Evolutionary conservation across 2,888 invertebrate genomes (phyloP), one percentile per base, ranked within the genome.

Genomic region (Hoplodrina ambigua): DNA sequence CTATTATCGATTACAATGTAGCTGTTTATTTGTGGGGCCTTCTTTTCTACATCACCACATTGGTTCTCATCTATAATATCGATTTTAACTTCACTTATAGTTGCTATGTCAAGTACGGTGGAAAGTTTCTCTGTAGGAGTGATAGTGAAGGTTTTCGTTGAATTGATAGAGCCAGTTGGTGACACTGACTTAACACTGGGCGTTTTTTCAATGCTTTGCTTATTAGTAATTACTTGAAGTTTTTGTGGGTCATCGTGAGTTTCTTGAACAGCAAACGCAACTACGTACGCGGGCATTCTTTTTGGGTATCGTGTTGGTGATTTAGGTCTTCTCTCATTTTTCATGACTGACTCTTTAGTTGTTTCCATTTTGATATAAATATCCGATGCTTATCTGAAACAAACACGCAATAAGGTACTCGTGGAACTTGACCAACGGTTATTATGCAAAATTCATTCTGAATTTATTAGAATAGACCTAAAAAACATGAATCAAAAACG

Each of bases 241-340:
- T 82, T 86, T 11, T 69, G 60, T 2, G 85, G 67, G 46, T 90
- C 86, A 67, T 89, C 88, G 49, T 84, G 83, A n/a, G 85, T 85
- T 72, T 89, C 88, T 53, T 88, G 86, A 8, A 87, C 65, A 20
- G 90, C 78, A 79, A 88, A 90, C 4, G 87, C 87, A 1, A 91
- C 89, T 0, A 89, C 81, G 70, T 84, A 90, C 2, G 87, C 83
- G 6, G 88, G 80, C 30, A 74, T 66, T 53, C 59, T 78, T 72
- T 83, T 86, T 7, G 84, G 82, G 72, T 69, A 86, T 52, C 56
- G 69, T 7, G 78, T 81, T 20, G 64, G 58, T 25, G 85, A 85
- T 56, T 82, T 85, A 58, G 63, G n/a, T 67, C 37, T 77, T 74
- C 69, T 82, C 10, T 37, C 46, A 46, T 61, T 78, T 72, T 76